Percentiles rank a stretch among this genome's conserved stretches.
Evolutionary conservation across 1,140 invertebrate genomes (phyloP).

Genomic region (Pectinophora gossypiella): DNA sequence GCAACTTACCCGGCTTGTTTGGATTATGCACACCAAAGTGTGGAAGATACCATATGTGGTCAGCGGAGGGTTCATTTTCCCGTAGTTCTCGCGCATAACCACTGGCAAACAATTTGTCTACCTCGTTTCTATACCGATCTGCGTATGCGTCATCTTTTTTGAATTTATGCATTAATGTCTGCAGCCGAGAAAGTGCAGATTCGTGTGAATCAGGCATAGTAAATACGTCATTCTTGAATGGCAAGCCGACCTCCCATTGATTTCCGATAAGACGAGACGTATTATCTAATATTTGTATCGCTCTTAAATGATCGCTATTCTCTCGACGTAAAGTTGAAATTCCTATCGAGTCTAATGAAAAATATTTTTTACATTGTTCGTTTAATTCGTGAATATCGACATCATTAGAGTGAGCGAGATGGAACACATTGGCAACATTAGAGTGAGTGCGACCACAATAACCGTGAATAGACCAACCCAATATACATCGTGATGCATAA

Average conservation of each 20-base stretch:
- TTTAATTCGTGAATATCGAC: conserved; percentile 3
- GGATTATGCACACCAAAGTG: no score
- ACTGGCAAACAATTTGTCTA: not conserved
- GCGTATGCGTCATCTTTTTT: not conserved
- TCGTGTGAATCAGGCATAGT: not conserved
- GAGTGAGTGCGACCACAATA: not conserved
- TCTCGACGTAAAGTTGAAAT: conserved; percentile 9
- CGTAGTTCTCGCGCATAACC: not conserved
- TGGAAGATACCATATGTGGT: no score
- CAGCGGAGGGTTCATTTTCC: no score
- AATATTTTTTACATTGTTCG: conserved; percentile 8
- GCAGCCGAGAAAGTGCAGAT: not conserved
- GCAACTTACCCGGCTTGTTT: no score
- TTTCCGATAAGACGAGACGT: not conserved
- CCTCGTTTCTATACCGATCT: not conserved
- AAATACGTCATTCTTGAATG: not conserved
- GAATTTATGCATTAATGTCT: not conserved
- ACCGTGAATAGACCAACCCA: not conserved
- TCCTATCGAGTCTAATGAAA: conserved; percentile 20
- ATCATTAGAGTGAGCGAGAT: not conserved
- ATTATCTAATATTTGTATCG: not conserved
- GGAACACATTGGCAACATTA: no score
- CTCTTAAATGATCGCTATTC: not conserved
- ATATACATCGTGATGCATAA: not conserved
- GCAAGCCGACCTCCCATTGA: conserved; percentile 1